These are phyloP conservation scores for Caenorhabditis remanei DNA, from an alignment of 1,140 invertebrate genomes.

Conservation along the genomic window DNA sequence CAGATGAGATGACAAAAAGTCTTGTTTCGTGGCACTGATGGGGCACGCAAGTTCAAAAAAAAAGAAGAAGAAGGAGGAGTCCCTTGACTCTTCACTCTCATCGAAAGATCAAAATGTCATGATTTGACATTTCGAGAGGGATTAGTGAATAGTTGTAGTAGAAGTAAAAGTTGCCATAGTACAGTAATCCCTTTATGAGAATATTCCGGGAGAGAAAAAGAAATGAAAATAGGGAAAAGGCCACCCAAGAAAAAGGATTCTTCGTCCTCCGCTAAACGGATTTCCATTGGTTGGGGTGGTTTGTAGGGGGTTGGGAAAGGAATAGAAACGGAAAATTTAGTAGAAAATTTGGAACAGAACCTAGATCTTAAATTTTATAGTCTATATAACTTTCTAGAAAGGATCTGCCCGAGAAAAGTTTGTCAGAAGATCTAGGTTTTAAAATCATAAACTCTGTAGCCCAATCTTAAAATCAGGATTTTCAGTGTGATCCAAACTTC, in stretches of 20 bases:
- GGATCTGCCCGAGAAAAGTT: too few relatives aligned
- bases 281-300: constrained; percentile 23
- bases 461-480: too few relatives aligned
- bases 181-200: constrained; percentile 49
- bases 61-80: too few relatives aligned
- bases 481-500: too few relatives aligned
- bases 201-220: neutral
- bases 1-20: neutral
- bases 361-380: too few relatives aligned
- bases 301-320: neutral
- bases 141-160: neutral
- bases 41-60: neutral
- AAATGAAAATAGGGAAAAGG: neutral
- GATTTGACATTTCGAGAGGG: constrained; percentile 17
- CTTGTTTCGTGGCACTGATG: neutral
- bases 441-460: too few relatives aligned
- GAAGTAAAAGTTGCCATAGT: constrained; percentile 1
- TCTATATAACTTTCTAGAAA: too few relatives aligned
- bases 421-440: too few relatives aligned
- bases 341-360: neutral
- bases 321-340: neutral
- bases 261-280: constrained; percentile 32
- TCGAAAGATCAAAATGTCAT: constrained; percentile 47
- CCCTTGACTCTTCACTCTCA: constrained; percentile 24
- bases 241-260: constrained; percentile 9